Evolutionary conservation across 2,113 vertebrate genomes (phyloP), one percentile per base, ranked within the genome.

Genomic region (Balaeniceps rex): DNA sequence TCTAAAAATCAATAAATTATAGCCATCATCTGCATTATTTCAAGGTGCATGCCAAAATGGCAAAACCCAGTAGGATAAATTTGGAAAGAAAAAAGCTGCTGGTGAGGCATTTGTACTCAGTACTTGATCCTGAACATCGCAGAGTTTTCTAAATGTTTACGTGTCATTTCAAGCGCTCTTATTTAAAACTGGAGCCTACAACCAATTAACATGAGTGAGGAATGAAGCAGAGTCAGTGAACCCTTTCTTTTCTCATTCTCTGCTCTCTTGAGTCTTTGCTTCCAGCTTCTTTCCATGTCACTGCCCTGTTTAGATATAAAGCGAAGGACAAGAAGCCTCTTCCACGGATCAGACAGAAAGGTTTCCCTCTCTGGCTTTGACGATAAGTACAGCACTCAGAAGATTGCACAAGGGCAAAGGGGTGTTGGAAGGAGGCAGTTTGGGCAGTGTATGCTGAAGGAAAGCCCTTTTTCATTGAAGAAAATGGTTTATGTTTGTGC

Each of bases 241-340:
- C 92, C 83, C 40, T 96, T 96, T 82, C 79, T 95, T 87, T 88
- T 81, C 82, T 86, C 84, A 66, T 92, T 90, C 76, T 85, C 74
- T 94, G 78, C 90, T 94, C 94, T 91, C 82, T 91, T 65, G 78
- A 90, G 93, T 88, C 83, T 89, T 94, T 91, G 88, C 91, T 92
- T 94, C 49, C 70, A 96, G 83, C 69, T 94, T 82, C 76, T 96
- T 94, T 94, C 88, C 66, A 25, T 96, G 94, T 96, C 88, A 94
- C 83, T 90, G 92, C 80, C 70, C 61, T 64, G 90, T 87, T 90
- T 33, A 94, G 91, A 79, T 82, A 60, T 34, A 93, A 96, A 96
- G 49, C 2, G 16, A 69, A 93, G 85, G 95, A 92, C 68, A 92
- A 92, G 94, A 83, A 92, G 71, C 61, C 68, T 88, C 88, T 94